Evolutionary conservation across 2,113 vertebrate species (phyloP), one percentile per base, ranked within the genome.

Genomic region (Apodemus sylvaticus): DNA sequence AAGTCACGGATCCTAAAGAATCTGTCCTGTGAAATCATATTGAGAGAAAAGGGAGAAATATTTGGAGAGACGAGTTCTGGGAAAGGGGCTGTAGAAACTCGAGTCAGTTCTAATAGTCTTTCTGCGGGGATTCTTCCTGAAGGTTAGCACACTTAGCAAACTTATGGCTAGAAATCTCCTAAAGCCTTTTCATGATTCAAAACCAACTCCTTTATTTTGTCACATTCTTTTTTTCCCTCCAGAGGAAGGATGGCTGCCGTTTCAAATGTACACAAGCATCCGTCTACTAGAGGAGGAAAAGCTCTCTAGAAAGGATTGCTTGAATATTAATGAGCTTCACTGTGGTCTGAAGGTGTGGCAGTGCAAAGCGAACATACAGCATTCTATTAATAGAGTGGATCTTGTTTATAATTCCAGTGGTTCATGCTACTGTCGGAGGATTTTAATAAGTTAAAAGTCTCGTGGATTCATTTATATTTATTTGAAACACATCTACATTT

Each of bases 381-480:
- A 3, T 62, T 62, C 24, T 77, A 19, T 60, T 70, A 66, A 20
- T 45, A 68, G 4, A 62, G 1, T 20, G 11, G 62, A n/a, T 53
- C 76, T 70, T 66, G 2, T 74, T 83, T 90, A 66, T 45, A 71
- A 95, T 89, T 58, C 34, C 19, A 76, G 9, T 24, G 70, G 42
- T 10, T 1, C 5, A 4, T 77, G 20, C 73, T 91, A 34, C 17
- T 74, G 48, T 26, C 24, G 68, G n/a, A 17, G 53, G 91, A 86
- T 94, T 96, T 96, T 94, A 92, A 7, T 89, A 83, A 82, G 17
- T 86, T 64, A 94, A 87, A 45, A 51, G 71, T 73, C 71, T 91
- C 7, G 79, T 22, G 34, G 83, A 90, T 6, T 29, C 42, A 89
- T 48, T 60, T 17, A 34, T 76, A 58, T 58, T 89, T 91, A 87